phyloP scores from a whole-genome alignment of 2,113 vertebrate species.

The Erythrolamprus reginae region DNA sequence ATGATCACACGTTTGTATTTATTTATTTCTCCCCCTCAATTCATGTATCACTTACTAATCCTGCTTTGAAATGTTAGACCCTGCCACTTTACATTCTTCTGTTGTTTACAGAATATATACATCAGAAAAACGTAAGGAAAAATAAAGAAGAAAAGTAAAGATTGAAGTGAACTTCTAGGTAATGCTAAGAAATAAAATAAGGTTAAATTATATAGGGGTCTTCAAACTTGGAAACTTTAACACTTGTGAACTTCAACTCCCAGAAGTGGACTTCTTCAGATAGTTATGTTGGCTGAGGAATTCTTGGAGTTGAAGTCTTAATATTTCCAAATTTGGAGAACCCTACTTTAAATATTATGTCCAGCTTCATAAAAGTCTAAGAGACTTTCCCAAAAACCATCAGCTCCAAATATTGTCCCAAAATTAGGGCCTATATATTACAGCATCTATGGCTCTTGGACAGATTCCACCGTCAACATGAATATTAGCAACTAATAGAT shows the following conservation, averaged over 20 bases:
- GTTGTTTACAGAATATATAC: not conserved
- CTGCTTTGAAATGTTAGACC: not conserved
- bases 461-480: not conserved
- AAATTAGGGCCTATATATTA: not conserved
- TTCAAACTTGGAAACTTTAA: not conserved
- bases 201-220: not conserved
- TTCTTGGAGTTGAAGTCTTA: too few species aligned
- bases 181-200: not conserved
- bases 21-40: not conserved
- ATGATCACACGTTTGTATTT: not conserved
- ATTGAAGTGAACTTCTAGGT: not conserved
- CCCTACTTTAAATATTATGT: not conserved
- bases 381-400: not conserved
- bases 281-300: not conserved
- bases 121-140: not conserved
- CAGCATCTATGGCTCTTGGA: not conserved
- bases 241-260: not conserved
- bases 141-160: not conserved
- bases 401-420: not conserved
- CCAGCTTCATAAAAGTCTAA: not conserved
- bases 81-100: not conserved
- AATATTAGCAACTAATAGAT: too few species aligned
- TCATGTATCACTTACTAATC: not conserved
- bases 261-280: not conserved
- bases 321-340: too few species aligned